These are phyloP conservation scores for Columba guinea DNA, from an alignment of 2,797 vertebrate species.

Conservation along the genomic window DNA sequence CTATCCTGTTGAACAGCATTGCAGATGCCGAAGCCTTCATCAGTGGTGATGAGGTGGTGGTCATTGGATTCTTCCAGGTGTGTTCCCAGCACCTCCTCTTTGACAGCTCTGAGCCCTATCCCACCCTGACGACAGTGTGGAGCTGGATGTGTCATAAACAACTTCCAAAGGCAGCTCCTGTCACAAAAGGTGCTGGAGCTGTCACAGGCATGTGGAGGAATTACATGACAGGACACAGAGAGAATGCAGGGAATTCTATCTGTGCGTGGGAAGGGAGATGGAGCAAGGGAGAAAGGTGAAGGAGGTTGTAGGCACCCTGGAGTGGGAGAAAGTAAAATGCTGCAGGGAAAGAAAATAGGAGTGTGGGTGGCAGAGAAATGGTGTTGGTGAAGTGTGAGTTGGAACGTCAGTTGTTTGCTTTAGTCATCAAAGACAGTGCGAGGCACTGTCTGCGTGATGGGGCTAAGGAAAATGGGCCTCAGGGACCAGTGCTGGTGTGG, in stretches of 20 bases:
- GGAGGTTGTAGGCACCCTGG: background rate
- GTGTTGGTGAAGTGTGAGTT: background rate
- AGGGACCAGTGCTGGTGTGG: background rate
- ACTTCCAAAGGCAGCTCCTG: background rate
- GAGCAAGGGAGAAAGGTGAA: background rate
- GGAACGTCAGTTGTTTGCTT: background rate
- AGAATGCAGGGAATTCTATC: background rate
- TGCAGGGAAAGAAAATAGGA: background rate
- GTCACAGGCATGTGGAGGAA: background rate
- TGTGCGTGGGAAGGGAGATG: background rate
- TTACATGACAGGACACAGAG: background rate
- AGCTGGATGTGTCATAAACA: background rate
- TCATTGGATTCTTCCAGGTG: conserved; percentile 81
- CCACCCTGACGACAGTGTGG: rapidly evolving
- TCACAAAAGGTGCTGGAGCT: background rate
- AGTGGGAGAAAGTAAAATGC: background rate
- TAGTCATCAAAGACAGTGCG: background rate
- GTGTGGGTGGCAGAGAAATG: background rate
- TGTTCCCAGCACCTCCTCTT: background rate
- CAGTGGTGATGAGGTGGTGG: conserved; percentile 57
- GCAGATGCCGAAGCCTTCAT: conserved; percentile 52
- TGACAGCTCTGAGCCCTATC: background rate
- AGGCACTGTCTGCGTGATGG: background rate
- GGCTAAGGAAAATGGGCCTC: background rate
- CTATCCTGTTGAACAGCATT: conserved; percentile 5